Base-by-base conservation (phyloP, 2,113 vertebrate species). In the Herpetotheres cachinnans region DNA sequence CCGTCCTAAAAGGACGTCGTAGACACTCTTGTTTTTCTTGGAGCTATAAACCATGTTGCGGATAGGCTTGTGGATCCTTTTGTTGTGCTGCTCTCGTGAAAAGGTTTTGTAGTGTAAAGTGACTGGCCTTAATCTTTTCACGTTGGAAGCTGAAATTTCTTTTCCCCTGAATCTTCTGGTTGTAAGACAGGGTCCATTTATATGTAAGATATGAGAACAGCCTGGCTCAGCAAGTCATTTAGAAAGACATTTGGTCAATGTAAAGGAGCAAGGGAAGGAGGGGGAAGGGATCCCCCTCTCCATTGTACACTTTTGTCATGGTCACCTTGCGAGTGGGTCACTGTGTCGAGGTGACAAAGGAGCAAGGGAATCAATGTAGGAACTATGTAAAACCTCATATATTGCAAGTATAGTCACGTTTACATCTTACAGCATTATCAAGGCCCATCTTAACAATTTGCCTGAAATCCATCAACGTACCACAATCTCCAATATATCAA, bases 151-250 rank as follows among this genome's bases (percentile, higher is more conserved):
- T 95, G 92, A 82, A 82, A 13, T 89, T 88, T 95, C 86, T 84
- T 91, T 69, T 8, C 29, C 85, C 61, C 95, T 81, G 92, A 94
- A 96, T 96, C 91, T 95, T 94, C 89, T 81, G 34, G 74, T 95
- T 88, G 76, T 87, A 90, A 96, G 95, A 95, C 82, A 92, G 90
- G 91, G 71, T 94, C 93, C 92, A 96, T 97, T 95, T 97, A 95
- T 97, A 94, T 83, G 86, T 94, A 95, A 97, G 94, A 95, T 97
- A 86, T 85, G 91, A 96, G 92, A 97, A 96, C 89, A 96, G 90
- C 82, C 86, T 96, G 89, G 91, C 93, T 97, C 97, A 97, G 96
- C 95, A 96, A 95, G 95, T 97, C 87, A 97, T 97, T 97, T 95
- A 95, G 91, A 94, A 95, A 95, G 82, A 95, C 95, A 97, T 97